Evolutionary conservation across 2,888 invertebrate genomes (phyloP).

Genomic region (Pediacus dermestoides): DNA sequence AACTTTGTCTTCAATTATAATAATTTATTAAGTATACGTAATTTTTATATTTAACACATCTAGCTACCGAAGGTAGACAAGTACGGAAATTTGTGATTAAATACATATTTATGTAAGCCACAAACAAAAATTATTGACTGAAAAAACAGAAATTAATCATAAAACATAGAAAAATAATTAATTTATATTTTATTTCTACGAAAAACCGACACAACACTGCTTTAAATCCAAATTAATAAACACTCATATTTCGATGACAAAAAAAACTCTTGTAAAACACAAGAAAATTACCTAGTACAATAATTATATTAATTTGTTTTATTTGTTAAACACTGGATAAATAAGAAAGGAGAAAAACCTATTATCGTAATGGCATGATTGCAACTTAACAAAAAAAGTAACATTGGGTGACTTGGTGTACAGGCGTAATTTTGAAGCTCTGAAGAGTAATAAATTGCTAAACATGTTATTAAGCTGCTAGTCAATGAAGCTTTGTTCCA

Average conservation of each 20-base stretch:
- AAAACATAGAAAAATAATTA: conserved; percentile 19
- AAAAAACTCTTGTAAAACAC: too few species aligned
- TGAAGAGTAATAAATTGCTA: conserved; percentile 25
- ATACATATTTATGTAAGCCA: too few species aligned
- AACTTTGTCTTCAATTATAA: too few species aligned
- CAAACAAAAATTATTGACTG: too few species aligned
- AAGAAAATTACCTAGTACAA: too few species aligned
- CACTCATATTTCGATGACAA: too few species aligned
- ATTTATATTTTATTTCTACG: conserved; percentile 17
- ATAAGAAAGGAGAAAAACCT: too few species aligned
- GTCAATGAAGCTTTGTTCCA: conserved; percentile 98
- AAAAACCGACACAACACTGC: conserved; percentile 15
- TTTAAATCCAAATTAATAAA: conserved; percentile 10
- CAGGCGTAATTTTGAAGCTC: conserved; percentile 39
- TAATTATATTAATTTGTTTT: too few species aligned
- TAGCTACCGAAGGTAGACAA: conserved; percentile 38
- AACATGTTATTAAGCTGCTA: conserved; percentile 51
- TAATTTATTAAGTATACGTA: conserved; percentile 47
- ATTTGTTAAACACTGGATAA: conserved; percentile 4
- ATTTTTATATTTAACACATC: conserved; percentile 42
- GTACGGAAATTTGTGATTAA: conserved; percentile 35
- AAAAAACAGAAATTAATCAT: conserved; percentile 19
- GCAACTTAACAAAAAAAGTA: conserved; percentile 27
- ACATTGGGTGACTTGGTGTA: too few species aligned
- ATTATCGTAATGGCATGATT: too few species aligned